These are phyloP conservation scores for Anarrhichthys ocellatus DNA, from an alignment of 2,113 vertebrate species.

Conservation along the genomic window DNA sequence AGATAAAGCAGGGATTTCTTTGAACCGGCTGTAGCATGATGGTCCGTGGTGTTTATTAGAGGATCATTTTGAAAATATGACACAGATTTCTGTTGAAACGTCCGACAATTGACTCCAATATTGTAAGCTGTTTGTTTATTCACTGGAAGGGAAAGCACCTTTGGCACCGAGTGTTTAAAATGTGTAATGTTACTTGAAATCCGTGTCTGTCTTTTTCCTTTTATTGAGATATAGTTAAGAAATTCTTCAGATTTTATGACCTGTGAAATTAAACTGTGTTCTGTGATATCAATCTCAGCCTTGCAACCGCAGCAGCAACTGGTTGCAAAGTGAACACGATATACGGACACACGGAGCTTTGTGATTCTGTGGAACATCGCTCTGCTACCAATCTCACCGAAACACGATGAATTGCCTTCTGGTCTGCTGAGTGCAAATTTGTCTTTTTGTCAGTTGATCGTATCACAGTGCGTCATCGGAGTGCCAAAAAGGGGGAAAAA, in stretches of 20 bases:
- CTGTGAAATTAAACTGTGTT: constrained; percentile 26
- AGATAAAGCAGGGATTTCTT: constrained; percentile 33
- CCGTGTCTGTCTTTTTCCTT: constrained; percentile 1
- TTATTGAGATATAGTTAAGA: not conserved
- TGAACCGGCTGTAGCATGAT: not conserved
- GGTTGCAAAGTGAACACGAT: constrained; percentile 21
- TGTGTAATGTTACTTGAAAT: constrained; percentile 51
- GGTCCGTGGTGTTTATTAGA: not conserved
- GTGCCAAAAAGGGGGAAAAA: constrained; percentile 39
- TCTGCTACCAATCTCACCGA: constrained; percentile 21
- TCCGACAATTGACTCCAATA: constrained; percentile 3
- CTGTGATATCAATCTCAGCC: constrained; percentile 18
- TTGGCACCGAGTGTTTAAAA: constrained; percentile 13
- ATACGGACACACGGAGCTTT: not conserved
- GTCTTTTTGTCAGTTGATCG: constrained; percentile 28
- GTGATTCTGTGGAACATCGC: constrained; percentile 15
- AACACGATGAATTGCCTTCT: constrained; percentile 38
- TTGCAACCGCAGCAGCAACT: constrained; percentile 9
- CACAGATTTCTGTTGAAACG: constrained; percentile 1
- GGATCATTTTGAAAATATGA: constrained; percentile 18
- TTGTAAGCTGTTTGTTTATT: not conserved
- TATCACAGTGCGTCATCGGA: constrained; percentile 39
- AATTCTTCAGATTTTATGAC: constrained; percentile 8
- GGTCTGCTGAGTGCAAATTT: constrained; percentile 25
- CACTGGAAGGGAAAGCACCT: constrained; percentile 32